These are phyloP conservation scores for Collichthys lucidus DNA, from an alignment of 2,113 vertebrate species.

Conservation along the genomic window DNA sequence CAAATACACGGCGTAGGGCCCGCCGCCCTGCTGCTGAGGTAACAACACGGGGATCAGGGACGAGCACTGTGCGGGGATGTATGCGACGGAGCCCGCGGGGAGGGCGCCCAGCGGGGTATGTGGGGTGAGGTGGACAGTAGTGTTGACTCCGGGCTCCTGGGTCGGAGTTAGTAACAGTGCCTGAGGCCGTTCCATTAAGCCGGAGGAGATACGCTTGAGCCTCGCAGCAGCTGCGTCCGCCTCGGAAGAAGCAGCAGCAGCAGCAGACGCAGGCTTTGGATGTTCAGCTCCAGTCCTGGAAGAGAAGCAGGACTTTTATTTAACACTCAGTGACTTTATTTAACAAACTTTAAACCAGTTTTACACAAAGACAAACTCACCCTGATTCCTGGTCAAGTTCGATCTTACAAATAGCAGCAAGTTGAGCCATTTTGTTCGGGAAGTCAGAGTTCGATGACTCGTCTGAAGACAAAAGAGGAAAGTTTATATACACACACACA, in stretches of 20 bases:
- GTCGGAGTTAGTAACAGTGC: conserved; percentile 20
- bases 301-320: conserved; percentile 12
- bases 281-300: conserved; percentile 77
- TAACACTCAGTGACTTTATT: background rate
- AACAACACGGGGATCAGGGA: conserved; percentile 87
- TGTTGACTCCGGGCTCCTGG: conserved; percentile 42
- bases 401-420: conserved; percentile 89
- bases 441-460: conserved; percentile 63
- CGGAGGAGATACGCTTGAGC: conserved; percentile 22
- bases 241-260: conserved; percentile 32
- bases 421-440: conserved; percentile 89
- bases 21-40: conserved; percentile 82
- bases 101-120: conserved; percentile 66
- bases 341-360: background rate
- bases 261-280: conserved; percentile 53
- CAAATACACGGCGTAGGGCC: conserved; percentile 89
- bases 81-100: conserved; percentile 73
- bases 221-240: conserved; percentile 50
- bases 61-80: conserved; percentile 80
- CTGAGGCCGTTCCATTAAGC: conserved; percentile 34
- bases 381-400: conserved; percentile 85
- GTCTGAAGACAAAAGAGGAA: conserved; percentile 46
- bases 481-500: no score
- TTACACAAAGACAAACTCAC: background rate
- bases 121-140: conserved; percentile 43